phyloP scores from a whole-genome alignment of 2,888 invertebrate genomes.

The Flexamia atlantica region DNA sequence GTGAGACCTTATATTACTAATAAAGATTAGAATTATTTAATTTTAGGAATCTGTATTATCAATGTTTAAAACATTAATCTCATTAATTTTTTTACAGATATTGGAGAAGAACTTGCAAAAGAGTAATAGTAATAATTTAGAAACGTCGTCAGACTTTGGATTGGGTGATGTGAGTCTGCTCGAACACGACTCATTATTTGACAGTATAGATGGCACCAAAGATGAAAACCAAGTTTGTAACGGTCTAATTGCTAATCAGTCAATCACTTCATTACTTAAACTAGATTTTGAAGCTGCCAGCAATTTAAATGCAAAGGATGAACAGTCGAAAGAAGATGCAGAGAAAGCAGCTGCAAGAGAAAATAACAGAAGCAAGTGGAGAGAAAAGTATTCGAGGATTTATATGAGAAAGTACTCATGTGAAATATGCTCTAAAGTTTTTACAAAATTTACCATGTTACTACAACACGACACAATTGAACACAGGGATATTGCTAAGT shows the following conservation, averaged over 20 bases:
- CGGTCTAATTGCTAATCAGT: neutral
- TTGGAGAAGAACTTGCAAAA: constrained; percentile 37
- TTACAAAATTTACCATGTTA: constrained; percentile 28
- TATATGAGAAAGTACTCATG: constrained; percentile 20
- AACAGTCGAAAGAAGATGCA: neutral
- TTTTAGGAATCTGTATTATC: no score
- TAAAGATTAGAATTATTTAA: no score
- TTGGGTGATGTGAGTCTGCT: constrained; percentile 34
- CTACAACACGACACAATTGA: constrained; percentile 34
- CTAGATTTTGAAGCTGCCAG: neutral
- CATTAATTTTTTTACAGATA: constrained; percentile 27
- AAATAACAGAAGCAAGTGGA: constrained; percentile 11
- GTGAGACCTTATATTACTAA: no score
- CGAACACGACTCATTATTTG: constrained; percentile 37
- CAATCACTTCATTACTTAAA: neutral
- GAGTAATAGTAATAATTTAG: constrained; percentile 11
- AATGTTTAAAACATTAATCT: no score
- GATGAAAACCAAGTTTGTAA: neutral
- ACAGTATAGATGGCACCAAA: constrained; percentile 16
- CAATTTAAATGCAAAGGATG: neutral
- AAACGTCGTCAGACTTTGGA: constrained; percentile 37
- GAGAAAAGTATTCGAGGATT: constrained; percentile 19
- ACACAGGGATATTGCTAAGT: neutral
- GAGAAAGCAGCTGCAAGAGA: constrained; percentile 4
- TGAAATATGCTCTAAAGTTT: constrained; percentile 24